A percentile compares a stretch with the other conserved stretches of the same genome.
These are phyloP conservation scores for Calephelis perditalis DNA, from an alignment of 2,888 invertebrate species.

Conservation along the genomic window DNA sequence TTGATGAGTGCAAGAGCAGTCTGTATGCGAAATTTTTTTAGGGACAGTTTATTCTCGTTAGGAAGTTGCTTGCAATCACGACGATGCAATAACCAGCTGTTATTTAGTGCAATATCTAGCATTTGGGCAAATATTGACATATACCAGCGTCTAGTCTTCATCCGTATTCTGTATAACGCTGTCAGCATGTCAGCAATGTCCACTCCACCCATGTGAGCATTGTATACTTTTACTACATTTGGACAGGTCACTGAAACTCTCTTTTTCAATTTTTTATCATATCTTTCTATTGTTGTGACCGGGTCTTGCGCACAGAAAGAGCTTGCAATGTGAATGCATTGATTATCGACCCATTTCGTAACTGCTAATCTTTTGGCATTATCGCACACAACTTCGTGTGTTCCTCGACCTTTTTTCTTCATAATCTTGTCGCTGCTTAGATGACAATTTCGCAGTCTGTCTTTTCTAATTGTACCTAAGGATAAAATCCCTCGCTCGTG, in stretches of 20 bases:
- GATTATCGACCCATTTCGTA: constrained; percentile 24
- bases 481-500: constrained; percentile 24
- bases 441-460: constrained; percentile 21
- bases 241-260: constrained; percentile 21
- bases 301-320: constrained; percentile 27
- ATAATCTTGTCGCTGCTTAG: constrained; percentile 21
- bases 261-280: constrained; percentile 21
- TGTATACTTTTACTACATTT: constrained; percentile 25
- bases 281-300: constrained; percentile 22
- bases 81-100: constrained; percentile 20
- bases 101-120: constrained; percentile 19
- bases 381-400: constrained; percentile 24
- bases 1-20: constrained; percentile 11
- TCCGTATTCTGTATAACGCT: constrained; percentile 18
- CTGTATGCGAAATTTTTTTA: constrained; percentile 11
- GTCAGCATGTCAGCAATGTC: constrained; percentile 1
- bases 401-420: constrained; percentile 24
- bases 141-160: constrained; percentile 27
- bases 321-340: constrained; percentile 25
- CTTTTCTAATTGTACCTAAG: constrained; percentile 24
- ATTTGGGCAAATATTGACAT: constrained; percentile 24
- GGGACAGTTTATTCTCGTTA: constrained; percentile 12
- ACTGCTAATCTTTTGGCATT: constrained; percentile 23
- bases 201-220: constrained; percentile 26
- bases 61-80: constrained; percentile 19